Evolutionary conservation across 1,140 invertebrate species (phyloP).

Genomic region (Brachionus angularis): DNA sequence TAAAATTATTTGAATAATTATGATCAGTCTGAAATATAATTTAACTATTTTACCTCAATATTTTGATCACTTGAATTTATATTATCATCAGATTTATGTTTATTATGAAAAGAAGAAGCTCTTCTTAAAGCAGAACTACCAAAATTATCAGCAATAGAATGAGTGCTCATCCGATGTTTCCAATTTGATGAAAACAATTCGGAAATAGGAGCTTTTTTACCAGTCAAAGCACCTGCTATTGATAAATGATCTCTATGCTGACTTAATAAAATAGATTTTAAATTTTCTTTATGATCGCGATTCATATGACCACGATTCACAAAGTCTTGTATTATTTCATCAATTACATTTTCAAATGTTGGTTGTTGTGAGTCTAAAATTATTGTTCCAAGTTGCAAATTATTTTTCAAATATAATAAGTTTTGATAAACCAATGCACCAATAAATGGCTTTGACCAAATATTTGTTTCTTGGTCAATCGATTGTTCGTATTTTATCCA

Average conservation of each 20-base stretch:
- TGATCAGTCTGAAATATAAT: too few species aligned
- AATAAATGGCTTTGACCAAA: constrained; percentile 34
- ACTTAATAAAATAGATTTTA: constrained; percentile 24
- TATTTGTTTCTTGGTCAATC: constrained; percentile 34
- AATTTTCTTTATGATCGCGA: neutral
- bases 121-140: constrained; percentile 17
- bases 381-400: constrained; percentile 20
- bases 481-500: constrained; percentile 43
- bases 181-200: constrained; percentile 36
- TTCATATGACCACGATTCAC: constrained; percentile 31
- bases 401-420: constrained; percentile 27
- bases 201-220: constrained; percentile 40
- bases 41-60: constrained; percentile 19
- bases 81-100: neutral
- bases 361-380: constrained; percentile 12
- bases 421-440: constrained; percentile 38
- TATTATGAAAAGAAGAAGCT: neutral
- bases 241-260: constrained; percentile 32
- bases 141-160: constrained; percentile 11
- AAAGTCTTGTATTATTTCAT: constrained; percentile 36
- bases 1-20: too few species aligned
- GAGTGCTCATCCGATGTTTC: neutral
- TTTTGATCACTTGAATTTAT: constrained; percentile 2
- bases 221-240: constrained; percentile 4
- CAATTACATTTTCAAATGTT: constrained; percentile 25